These are phyloP conservation scores for Drepanosiphum platanoidis DNA, from an alignment of 2,888 invertebrate genomes.

Conservation along the genomic window DNA sequence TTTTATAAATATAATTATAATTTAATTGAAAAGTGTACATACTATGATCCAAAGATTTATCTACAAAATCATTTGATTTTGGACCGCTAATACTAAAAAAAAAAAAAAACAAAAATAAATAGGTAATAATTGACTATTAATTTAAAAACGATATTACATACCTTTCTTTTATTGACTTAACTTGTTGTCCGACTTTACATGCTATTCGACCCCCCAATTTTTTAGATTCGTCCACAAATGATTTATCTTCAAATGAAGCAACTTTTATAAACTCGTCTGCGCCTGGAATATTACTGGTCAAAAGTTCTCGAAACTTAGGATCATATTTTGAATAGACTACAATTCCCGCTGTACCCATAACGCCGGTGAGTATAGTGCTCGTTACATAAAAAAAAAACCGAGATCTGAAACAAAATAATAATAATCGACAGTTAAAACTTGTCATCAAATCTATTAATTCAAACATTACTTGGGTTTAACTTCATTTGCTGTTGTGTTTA, in stretches of 20 bases:
- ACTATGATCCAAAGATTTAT: conserved; percentile 38
- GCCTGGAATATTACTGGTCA: conserved; percentile 76
- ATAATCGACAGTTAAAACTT: too few species aligned
- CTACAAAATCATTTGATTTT: conserved; percentile 16
- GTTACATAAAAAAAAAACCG: conserved; percentile 55
- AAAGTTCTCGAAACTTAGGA: conserved; percentile 74
- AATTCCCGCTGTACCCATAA: conserved; percentile 69
- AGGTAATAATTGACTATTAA: background rate
- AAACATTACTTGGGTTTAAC: conserved; percentile 38
- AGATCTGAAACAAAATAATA: too few species aligned
- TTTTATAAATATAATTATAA: background rate
- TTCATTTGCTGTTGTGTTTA: conserved; percentile 48
- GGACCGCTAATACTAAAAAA: conserved; percentile 37
- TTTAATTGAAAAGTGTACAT: background rate
- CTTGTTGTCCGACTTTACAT: conserved; percentile 48
- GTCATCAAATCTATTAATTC: too few species aligned
- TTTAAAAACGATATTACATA: background rate
- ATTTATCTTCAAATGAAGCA: conserved; percentile 71
- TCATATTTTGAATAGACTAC: conserved; percentile 73
- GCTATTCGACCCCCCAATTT: conserved; percentile 37
- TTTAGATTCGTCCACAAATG: conserved; percentile 20
- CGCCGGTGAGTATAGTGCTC: conserved; percentile 68
- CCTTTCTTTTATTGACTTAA: conserved; percentile 50
- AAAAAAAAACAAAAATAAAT: background rate
- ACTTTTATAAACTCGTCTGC: conserved; percentile 74